Base-by-base conservation (phyloP, 2,113 vertebrate genomes). In the Nibea albiflora region DNA sequence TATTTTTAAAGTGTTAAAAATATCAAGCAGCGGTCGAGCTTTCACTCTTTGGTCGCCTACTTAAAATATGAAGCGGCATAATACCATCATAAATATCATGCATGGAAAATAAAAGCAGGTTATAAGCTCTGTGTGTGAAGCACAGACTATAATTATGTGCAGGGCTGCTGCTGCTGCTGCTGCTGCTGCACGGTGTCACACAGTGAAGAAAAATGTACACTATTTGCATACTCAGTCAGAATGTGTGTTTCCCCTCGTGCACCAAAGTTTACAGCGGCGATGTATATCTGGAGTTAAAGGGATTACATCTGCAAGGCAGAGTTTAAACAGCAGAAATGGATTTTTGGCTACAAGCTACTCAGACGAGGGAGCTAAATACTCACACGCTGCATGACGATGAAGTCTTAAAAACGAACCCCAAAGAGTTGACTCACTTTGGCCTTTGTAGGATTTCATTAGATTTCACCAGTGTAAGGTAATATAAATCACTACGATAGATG, bases 401-500 rank as follows among this genome's bases (percentile, higher is more conserved):
- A 11, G 35, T 11, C 50, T n/a, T 65, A 56, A 63, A 61, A 28
- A 56, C 54, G 52, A 68, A 20, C 35, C 24, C 24, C 11, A 47
- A 62, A 75, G 26, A 63, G 26, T 19, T 22, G 20, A 62, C 49
- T 58, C 52, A 24, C 11, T 49, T 80, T 76, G 56, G 52, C 28
- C 22, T 75, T 52, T 39, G 10, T 39, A 61, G 8, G 12, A 9
- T 79, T 56, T 79, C 35, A 74, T 73, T 67, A 58, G 3, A 53
- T 69, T 71, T 67, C 15, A 22, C 9, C 31, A 44, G 31, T 44
- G 0, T 73, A 1, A 10, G 26, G 4, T 39, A 54, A 39, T 10
- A 82, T 71, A 76, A 88, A 84, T 77, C 75, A 91, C 75, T 52
- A 46, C 1, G 16, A 70, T 62, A 61, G 50, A 83, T 70, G 16